Evolutionary conservation across 2,113 vertebrate genomes (phyloP).

Genomic region (Beaufortia kweichowensis): DNA sequence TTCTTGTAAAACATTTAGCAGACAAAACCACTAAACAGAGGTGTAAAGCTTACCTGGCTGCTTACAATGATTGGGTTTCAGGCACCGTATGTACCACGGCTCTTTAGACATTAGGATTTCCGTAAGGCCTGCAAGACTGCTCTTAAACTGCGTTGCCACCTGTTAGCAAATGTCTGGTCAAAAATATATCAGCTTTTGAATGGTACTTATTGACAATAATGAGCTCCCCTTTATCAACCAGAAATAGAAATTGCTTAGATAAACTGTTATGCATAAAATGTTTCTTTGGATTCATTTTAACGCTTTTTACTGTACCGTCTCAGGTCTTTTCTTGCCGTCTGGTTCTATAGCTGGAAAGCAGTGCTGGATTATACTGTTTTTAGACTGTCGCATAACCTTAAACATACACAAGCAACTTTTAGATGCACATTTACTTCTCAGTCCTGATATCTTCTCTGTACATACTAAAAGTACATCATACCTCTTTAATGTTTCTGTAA

Average conservation of each 20-base stretch:
- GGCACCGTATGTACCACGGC: constrained; percentile 91
- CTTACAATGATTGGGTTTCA: constrained; percentile 92
- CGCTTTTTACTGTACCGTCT: constrained; percentile 75
- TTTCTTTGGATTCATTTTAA: constrained; percentile 2
- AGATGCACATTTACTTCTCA: background rate
- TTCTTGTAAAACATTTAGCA: constrained; percentile 47
- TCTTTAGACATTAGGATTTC: constrained; percentile 94
- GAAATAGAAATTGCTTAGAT: background rate
- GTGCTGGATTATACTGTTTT: constrained; percentile 84
- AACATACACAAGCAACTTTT: constrained; percentile 28
- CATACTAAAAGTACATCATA: constrained; percentile 63
- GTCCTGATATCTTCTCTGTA: background rate
- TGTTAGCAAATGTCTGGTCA: constrained; percentile 53
- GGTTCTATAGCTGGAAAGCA: constrained; percentile 81
- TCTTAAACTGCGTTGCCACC: constrained; percentile 97
- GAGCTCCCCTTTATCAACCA: background rate
- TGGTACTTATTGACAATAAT: no score
- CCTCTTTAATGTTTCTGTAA: constrained; percentile 93
- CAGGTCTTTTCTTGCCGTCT: constrained; percentile 84
- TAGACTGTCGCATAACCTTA: constrained; percentile 86
- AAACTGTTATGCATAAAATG: background rate
- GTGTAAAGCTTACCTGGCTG: constrained; percentile 72
- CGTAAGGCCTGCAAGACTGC: constrained; percentile 86
- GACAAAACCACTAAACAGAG: constrained; percentile 18
- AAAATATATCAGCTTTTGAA: background rate